Evolutionary conservation across 35 echinoderm and acorn worm species (phyloP), one percentile per base, ranked within the genome.

Genomic region (Holothuria glaberrima): DNA sequence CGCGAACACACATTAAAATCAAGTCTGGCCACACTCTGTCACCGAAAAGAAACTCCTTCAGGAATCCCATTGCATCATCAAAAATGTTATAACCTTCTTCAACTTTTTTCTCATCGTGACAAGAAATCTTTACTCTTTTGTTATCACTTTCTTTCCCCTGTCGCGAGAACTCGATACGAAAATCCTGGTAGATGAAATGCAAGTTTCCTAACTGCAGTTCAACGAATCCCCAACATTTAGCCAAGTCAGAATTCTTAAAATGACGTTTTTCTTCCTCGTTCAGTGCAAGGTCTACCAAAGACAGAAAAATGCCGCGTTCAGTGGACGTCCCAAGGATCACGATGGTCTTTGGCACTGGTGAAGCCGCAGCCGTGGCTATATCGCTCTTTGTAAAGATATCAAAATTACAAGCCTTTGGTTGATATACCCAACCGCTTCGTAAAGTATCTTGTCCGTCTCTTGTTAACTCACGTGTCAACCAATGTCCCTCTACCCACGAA

Each of bases 341-440:
- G 16, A 83, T 83, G 20, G 58, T 59, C 19, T 41, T 83, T 32
- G 48, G 79, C 12, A 30, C 44, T 14, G 6, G 1, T 32, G 30
- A 57, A 28, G 48, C 48, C 4, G 75, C 75, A 18, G 41, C 75
- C 7, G 58, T 16, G 56, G 48, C n/a, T 57, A 83, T 54, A 34
- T 83, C 79, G 17, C 56, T 50, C 30, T 33, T 26, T 5, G 79
- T 59, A 59, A 83, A 83, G 17, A 83, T 83, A 59, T 83, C 79
- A 34, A 83, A 83, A 26, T 48, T 83, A 30, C 79, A 83, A 22
- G 58, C 19, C 31, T 83, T 61, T 58, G 48, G 48, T 46, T 61
- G 79, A 83, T 52, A 83, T 16, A 83, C 48, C 79, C 79, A 83
- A 34, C 79, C 79, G 48, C 79, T 83, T 13, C 79, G 79, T 59